Evolutionary conservation across 2,888 invertebrate genomes (phyloP), one percentile per base, ranked within the genome.

Genomic region (Ctena decussata): DNA sequence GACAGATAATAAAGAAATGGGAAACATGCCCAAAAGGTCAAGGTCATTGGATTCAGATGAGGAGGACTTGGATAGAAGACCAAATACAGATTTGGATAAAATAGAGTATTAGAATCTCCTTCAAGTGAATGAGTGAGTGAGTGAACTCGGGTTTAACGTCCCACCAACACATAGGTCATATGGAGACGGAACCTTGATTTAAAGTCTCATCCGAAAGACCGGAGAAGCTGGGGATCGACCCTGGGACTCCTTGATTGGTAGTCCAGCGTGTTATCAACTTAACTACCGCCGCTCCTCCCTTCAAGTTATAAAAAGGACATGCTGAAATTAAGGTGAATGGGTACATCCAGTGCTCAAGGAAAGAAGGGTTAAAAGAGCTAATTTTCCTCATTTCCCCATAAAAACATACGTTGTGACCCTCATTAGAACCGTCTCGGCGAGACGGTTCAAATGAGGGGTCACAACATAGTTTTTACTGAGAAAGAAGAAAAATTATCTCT

Each of bases 51-150:
- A 57, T 65, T 65, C 65, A 5, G 83, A 80, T 27, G 85, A 73
- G 15, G 80, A 80, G 24, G 82, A 84, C 75, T 86, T 84, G 27
- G 87, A 88, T 32, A 79, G 84, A 60, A 77, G 80, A 77, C 79
- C 75, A 24, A 88, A 85, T 77, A 91, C 78, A 76, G 91, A 91
- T 71, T 73, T 86, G 30, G 89, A 91, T 81, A 83, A 84, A 46
- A 82, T 91, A 60, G 89, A 91, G 77, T 89, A 90, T 70, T 91
- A 84, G 78, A 5, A 21, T 49, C 15, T 15, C 49, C 5, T 49
- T 41, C 15, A 11, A 41, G 6, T 41, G 15, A 11, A 15, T 41
- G 6, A 41, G 15, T n/a, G n/a, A 49, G n/a, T n/a, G 49, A 49
- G 21, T 49, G 15, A 49, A 21, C 5, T 21, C n/a, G 8, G 21